A percentile compares a stretch with the other conserved stretches of the same genome.
Evolutionary conservation across 2,888 invertebrate species (phyloP).

Genomic region (Ophion costatus): DNA sequence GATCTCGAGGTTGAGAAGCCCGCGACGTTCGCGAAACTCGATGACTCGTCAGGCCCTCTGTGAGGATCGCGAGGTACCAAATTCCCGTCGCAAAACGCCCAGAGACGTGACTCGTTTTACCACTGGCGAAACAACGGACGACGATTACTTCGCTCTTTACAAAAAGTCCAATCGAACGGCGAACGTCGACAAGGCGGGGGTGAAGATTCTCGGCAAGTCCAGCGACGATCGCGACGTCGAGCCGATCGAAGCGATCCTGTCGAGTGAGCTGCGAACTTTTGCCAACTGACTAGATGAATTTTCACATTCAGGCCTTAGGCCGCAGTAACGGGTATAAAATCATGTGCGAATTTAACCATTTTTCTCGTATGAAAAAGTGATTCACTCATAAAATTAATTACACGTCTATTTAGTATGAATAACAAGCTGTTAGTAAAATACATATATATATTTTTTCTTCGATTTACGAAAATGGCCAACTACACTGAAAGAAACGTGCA

Average conservation of each 20-base stretch:
- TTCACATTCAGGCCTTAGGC: too few relatives aligned
- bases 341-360: too few relatives aligned
- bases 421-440: too few relatives aligned
- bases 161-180: constrained; percentile 46
- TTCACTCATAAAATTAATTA: too few relatives aligned
- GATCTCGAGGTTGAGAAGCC: constrained; percentile 13
- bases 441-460: too few relatives aligned
- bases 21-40: constrained; percentile 15
- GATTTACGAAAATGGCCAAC: too few relatives aligned
- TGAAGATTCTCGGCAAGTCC: constrained; percentile 5
- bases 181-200: constrained; percentile 11
- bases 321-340: too few relatives aligned
- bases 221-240: constrained; percentile 49
- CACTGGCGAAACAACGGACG: constrained; percentile 56
- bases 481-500: too few relatives aligned
- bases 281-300: too few relatives aligned
- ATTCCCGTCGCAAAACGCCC: constrained; percentile 22
- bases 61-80: constrained; percentile 20
- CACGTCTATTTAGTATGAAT: too few relatives aligned
- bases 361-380: too few relatives aligned
- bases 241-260: constrained; percentile 47
- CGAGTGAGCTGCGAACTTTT: constrained; percentile 32
- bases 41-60: constrained; percentile 8
- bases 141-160: constrained; percentile 64
- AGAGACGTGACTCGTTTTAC: constrained; percentile 26